Conservation (phyloP, 2,888 invertebrate genomes). For the Scelioninae gen. 1 region DNA sequence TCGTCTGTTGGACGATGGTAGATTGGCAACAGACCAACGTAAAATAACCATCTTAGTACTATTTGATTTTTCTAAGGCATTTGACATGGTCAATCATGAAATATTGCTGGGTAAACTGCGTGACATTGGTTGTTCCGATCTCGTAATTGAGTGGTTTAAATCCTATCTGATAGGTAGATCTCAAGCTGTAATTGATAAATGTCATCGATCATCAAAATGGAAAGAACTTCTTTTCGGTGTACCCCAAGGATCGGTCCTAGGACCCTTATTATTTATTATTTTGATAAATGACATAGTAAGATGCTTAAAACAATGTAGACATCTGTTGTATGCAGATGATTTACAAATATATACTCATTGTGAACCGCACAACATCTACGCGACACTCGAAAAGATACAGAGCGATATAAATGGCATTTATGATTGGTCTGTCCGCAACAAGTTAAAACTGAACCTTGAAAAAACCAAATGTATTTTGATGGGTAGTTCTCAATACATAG, state of each 20-base stretch:
- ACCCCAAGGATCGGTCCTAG: not conserved
- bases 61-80: no score
- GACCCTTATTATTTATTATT: not conserved
- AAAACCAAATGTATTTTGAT: not conserved
- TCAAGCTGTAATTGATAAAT: not conserved
- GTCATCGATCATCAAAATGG: not conserved
- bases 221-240: not conserved
- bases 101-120: no score
- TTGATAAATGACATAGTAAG: not conserved
- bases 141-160: not conserved
- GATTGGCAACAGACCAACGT: no score
- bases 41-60: no score
- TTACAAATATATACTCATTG: slow-evolving; percentile 2
- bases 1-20: no score
- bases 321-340: not conserved
- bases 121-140: no score
- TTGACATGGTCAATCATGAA: no score
- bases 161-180: not conserved
- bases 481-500: not conserved
- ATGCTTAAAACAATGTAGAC: not conserved
- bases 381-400: not conserved
- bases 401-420: not conserved
- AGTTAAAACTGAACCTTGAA: not conserved
- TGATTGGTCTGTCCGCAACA: not conserved
- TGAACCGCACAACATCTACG: not conserved